A percentile compares a stretch with the other conserved stretches of the same genome.
Conservation (phyloP, 2,113 vertebrate genomes). For the Alethe castanea region DNA sequence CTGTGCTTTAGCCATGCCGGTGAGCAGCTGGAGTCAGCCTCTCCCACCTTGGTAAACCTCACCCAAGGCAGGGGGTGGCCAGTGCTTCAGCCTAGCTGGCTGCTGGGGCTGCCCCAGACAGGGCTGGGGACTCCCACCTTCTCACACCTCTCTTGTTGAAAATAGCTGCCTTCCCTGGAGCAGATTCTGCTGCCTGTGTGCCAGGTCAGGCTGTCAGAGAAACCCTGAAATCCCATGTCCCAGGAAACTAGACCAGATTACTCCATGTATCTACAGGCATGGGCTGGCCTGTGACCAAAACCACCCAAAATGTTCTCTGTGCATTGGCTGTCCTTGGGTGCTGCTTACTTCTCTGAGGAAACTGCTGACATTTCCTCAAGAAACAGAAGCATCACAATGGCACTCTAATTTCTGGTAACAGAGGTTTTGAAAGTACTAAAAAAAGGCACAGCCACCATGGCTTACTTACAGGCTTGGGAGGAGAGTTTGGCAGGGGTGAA, state of each 20-base stretch:
- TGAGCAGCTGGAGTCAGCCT: neutral
- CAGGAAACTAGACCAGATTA: neutral
- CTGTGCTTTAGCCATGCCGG: neutral
- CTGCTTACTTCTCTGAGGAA: neutral
- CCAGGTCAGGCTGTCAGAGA: neutral
- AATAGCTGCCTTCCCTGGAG: neutral
- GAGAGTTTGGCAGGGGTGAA: constrained; percentile 6
- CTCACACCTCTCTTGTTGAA: neutral
- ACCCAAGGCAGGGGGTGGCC: neutral
- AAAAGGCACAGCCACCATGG: neutral
- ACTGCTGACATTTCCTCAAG: neutral
- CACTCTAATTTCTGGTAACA: neutral
- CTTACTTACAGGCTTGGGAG: neutral
- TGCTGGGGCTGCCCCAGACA: neutral
- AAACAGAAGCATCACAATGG: neutral
- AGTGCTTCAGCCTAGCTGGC: neutral
- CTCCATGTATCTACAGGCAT: too few species aligned
- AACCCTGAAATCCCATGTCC: neutral
- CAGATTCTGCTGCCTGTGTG: neutral
- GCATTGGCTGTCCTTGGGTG: neutral
- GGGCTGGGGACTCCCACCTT: neutral
- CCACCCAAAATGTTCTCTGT: neutral
- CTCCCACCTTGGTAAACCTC: neutral
- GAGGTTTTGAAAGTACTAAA: neutral
- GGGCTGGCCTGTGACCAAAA: neutral